These are phyloP conservation scores for Hypomecis punctinalis DNA, from an alignment of 2,888 invertebrate genomes.

Conservation along the genomic window DNA sequence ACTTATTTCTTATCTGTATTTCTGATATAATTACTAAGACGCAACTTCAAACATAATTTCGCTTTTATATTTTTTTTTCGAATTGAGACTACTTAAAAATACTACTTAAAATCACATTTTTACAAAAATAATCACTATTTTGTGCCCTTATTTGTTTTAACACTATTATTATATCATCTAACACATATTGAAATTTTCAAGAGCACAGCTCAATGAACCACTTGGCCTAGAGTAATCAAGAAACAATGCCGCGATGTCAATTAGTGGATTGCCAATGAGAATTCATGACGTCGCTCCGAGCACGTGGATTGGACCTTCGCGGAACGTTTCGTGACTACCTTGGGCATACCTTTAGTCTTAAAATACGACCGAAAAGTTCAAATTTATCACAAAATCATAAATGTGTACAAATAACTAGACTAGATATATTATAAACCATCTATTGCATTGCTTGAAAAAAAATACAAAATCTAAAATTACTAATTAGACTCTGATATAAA, in stretches of 20 bases:
- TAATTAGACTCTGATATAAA: not conserved
- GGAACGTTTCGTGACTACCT: not conserved
- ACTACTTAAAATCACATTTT: not conserved
- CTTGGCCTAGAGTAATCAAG: not conserved
- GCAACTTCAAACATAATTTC: not conserved
- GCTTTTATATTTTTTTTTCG: not conserved
- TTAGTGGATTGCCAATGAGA: not conserved
- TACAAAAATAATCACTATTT: slow-evolving; percentile 14
- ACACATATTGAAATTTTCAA: not conserved
- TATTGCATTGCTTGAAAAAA: not conserved
- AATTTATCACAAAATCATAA: not conserved
- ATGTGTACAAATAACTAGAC: slow-evolving; percentile 1
- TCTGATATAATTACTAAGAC: not conserved
- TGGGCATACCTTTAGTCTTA: not conserved
- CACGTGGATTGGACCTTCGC: not conserved
- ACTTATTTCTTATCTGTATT: not conserved
- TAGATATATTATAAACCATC: not conserved
- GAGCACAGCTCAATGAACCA: not conserved
- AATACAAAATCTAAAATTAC: not conserved
- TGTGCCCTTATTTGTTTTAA: slow-evolving; percentile 16
- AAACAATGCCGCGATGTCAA: not conserved
- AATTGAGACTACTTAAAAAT: not conserved
- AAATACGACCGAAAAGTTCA: not conserved
- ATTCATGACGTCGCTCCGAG: not conserved
- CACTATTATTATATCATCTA: slow-evolving; percentile 5